Evolutionary conservation across 2,888 invertebrate genomes (phyloP).

Genomic region (Pristionchus exspectatus): DNA sequence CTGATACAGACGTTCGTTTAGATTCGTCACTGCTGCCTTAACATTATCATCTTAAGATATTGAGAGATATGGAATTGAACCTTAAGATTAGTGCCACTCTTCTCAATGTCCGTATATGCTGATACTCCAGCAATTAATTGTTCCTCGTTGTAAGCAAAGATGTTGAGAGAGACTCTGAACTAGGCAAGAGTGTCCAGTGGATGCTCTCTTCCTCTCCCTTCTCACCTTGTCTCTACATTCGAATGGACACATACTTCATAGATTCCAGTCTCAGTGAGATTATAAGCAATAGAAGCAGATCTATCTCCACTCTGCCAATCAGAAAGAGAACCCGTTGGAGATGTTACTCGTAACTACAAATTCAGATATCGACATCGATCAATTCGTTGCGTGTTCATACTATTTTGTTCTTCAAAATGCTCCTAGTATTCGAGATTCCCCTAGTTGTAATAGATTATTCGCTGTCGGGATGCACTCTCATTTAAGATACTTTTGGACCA

Average conservation of each 20-base stretch:
- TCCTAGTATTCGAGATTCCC: not conserved
- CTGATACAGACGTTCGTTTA: conserved; percentile 23
- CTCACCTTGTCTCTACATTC: not conserved
- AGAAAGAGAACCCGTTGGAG: conserved; percentile 26
- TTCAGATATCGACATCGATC: not conserved
- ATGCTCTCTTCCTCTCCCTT: not conserved
- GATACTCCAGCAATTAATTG: conserved; percentile 40
- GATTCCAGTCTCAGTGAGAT: conserved; percentile 47
- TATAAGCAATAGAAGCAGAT: conserved; percentile 6
- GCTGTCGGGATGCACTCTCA: no score
- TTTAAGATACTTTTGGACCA: no score
- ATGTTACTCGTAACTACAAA: conserved; percentile 43
- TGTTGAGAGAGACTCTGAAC: conserved; percentile 28
- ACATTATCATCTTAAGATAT: not conserved
- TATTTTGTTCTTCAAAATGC: not conserved
- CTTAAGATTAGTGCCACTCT: conserved; percentile 41
- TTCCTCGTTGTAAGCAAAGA: conserved; percentile 53
- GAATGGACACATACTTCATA: conserved; percentile 48
- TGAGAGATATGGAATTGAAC: not conserved
- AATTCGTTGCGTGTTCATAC: not conserved
- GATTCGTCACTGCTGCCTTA: conserved; percentile 6
- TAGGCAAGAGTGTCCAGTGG: not conserved
- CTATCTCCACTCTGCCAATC: conserved; percentile 50
- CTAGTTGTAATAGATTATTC: not conserved
- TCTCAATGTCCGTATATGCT: conserved; percentile 13